Conservation (phyloP, 92 coral and sea anemone species). For the Scolanthus callimorphus region DNA sequence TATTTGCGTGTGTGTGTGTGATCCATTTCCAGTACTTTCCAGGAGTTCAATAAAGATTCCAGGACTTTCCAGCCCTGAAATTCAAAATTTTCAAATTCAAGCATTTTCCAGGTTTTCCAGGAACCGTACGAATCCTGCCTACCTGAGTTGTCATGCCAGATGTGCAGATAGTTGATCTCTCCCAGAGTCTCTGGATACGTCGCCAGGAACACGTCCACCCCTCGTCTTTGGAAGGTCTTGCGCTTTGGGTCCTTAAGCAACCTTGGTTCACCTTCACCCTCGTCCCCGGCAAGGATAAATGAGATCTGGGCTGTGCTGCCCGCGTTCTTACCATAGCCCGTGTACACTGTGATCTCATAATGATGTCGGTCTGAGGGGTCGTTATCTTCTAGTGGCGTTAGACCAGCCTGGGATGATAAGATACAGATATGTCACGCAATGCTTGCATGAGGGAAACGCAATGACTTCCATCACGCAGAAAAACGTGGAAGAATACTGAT, state of each 20-base stretch:
- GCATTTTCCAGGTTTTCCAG: too few species aligned
- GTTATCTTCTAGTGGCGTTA: constrained; percentile 84
- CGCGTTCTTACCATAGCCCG: constrained; percentile 81
- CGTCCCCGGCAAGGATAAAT: constrained; percentile 74
- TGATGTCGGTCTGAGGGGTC: constrained; percentile 66
- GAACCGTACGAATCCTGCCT: too few species aligned
- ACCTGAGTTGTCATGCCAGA: constrained; percentile 94
- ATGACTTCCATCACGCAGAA: too few species aligned
- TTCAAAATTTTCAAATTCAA: too few species aligned
- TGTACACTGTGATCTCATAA: constrained; percentile 86
- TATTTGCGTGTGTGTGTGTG: too few species aligned
- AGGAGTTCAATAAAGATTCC: too few species aligned
- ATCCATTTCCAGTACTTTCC: too few species aligned
- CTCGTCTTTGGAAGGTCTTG: constrained; percentile 87
- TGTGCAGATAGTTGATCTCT: constrained; percentile 75
- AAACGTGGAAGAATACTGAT: too few species aligned
- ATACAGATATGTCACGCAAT: too few species aligned
- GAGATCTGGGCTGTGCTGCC: constrained; percentile 82
- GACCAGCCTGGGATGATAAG: constrained; percentile 64
- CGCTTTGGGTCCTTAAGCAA: constrained; percentile 81
- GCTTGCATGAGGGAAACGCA: too few species aligned
- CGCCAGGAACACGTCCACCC: constrained; percentile 80
- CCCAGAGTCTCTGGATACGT: constrained; percentile 84
- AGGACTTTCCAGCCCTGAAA: too few species aligned
- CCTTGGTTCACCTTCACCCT: constrained; percentile 82